Evolutionary conservation across 2,797 vertebrate species (phyloP).

Genomic region (Chaetodon trifasciatus): DNA sequence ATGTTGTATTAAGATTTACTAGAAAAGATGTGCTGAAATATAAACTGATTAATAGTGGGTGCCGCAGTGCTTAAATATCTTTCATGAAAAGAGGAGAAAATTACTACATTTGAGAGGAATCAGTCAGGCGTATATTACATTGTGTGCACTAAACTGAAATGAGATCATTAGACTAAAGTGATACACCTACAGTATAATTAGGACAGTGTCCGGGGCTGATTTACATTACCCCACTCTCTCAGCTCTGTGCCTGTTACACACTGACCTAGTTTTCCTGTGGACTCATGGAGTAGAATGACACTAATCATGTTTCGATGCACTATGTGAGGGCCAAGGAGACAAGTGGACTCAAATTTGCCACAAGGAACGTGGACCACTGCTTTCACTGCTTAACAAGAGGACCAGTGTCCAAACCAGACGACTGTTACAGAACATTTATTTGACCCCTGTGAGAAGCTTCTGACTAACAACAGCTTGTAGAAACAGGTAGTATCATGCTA

Average conservation of each 20-base stretch:
- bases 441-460: background rate
- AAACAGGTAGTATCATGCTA: too few relatives aligned
- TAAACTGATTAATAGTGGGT: background rate
- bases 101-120: background rate
- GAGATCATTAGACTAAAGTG: slow-evolving; percentile 5
- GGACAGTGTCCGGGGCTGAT: background rate
- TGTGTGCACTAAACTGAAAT: slow-evolving; percentile 4
- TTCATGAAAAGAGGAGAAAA: background rate
- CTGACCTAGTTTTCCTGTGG: slow-evolving; percentile 29
- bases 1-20: background rate
- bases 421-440: slow-evolving; percentile 22
- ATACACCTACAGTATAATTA: background rate
- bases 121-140: background rate
- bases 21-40: background rate
- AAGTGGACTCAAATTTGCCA: slow-evolving; percentile 6
- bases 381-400: slow-evolving; percentile 21
- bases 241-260: slow-evolving; percentile 15
- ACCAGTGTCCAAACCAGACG: slow-evolving; percentile 12
- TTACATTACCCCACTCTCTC: background rate
- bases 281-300: slow-evolving; percentile 34
- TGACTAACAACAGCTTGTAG: background rate
- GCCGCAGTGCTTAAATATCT: background rate
- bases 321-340: slow-evolving; percentile 19
- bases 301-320: slow-evolving; percentile 52
- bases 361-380: slow-evolving; percentile 8